phyloP scores from a whole-genome alignment of 37 sponge, comb jelly and placozoan genomes.

The Eunapius fragilis region DNA sequence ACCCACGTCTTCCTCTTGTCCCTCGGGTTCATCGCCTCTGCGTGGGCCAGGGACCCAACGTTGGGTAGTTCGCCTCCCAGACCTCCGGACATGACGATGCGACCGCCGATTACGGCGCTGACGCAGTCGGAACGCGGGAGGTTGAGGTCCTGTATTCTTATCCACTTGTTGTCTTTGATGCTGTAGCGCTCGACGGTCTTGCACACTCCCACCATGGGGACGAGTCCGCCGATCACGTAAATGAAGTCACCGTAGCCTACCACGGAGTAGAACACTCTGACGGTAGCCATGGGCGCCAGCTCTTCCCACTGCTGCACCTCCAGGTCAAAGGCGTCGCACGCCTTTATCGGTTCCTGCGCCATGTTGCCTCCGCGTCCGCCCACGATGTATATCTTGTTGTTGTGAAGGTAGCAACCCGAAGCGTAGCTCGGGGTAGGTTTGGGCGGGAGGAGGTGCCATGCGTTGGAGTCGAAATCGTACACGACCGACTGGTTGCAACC shows the following conservation, averaged over 20 bases:
- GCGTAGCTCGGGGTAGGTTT: conserved; percentile 60
- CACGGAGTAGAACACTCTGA: conserved; percentile 61
- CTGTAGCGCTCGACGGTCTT: conserved; percentile 70
- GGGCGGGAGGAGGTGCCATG: conserved; percentile 54
- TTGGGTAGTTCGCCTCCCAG: conserved; percentile 34
- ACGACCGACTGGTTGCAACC: conserved; percentile 54
- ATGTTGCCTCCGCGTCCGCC: conserved; percentile 58
- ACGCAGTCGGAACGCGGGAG: conserved; percentile 59
- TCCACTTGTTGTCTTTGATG: conserved; percentile 63
- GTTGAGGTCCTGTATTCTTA: conserved; percentile 39
- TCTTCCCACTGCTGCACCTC: conserved; percentile 77
- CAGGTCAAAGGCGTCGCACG: conserved; percentile 61
- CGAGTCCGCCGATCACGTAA: conserved; percentile 70
- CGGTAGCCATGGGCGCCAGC: conserved; percentile 43
- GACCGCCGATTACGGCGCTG: conserved; percentile 50
- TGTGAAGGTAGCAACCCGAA: conserved; percentile 46
- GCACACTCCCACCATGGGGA: conserved; percentile 49
- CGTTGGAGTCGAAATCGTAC: conserved; percentile 53
- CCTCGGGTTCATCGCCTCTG: conserved; percentile 26
- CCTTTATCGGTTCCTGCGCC: conserved; percentile 34
- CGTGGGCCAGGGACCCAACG: background rate
- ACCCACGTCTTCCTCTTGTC: conserved; percentile 46
- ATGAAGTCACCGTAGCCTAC: conserved; percentile 54
- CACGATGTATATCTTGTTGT: conserved; percentile 64
- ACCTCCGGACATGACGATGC: conserved; percentile 60